These are phyloP conservation scores for Coccyzus lansbergi DNA, from an alignment of 2,797 vertebrate genomes.

Conservation along the genomic window DNA sequence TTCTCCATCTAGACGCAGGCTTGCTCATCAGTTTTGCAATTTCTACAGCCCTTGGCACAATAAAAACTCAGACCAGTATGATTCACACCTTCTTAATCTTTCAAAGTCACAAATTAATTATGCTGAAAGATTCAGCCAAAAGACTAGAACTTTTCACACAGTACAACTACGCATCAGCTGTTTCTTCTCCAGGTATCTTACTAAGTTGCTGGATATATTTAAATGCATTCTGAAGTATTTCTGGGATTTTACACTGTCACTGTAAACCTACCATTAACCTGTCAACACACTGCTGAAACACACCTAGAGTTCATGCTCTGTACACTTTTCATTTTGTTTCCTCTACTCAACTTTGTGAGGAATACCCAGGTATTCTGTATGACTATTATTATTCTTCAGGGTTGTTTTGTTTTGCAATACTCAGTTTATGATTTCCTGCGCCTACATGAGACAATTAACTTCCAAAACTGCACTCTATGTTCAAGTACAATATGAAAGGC, in stretches of 20 bases:
- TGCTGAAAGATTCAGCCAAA: not conserved
- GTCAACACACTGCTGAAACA: not conserved
- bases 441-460: not conserved
- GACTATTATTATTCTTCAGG: not conserved
- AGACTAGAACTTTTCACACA: not conserved
- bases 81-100: not conserved
- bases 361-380: not conserved
- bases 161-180: not conserved
- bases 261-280: conserved; percentile 1
- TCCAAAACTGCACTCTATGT: not conserved
- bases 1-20: not conserved
- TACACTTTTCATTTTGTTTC: not conserved
- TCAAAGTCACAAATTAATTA: not conserved
- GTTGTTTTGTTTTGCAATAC: not conserved
- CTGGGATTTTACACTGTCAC: not conserved
- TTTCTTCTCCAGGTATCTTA: not conserved
- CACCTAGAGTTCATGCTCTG: not conserved
- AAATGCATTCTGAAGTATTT: not conserved
- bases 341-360: not conserved
- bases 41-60: not conserved
- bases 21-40: not conserved
- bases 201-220: not conserved
- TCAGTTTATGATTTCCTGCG: not conserved
- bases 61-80: not conserved
- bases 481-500: conserved; percentile 5